These are phyloP conservation scores for Silurus asotus DNA, from an alignment of 2,113 vertebrate genomes.

Conservation along the genomic window DNA sequence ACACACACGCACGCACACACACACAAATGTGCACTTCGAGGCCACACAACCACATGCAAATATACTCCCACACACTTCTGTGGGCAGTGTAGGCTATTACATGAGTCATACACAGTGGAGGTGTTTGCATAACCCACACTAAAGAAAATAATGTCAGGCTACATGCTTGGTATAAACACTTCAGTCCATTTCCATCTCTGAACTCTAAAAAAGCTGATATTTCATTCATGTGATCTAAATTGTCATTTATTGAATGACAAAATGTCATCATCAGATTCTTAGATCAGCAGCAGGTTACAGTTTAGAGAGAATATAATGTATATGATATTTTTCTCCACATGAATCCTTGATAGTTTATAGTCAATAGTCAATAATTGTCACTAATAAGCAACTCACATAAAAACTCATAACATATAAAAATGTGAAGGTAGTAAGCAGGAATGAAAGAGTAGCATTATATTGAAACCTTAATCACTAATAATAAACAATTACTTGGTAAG, in stretches of 20 bases:
- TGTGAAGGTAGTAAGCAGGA: not conserved
- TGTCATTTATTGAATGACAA: not conserved
- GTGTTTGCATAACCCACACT: slow-evolving; percentile 19
- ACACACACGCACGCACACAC: not conserved
- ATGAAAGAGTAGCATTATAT: not conserved
- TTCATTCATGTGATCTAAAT: not conserved
- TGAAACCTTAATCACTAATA: not conserved
- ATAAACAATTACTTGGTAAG: not conserved
- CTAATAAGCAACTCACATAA: not conserved
- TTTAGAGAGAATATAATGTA: not conserved
- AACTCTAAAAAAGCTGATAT: not conserved
- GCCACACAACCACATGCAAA: slow-evolving; percentile 1
- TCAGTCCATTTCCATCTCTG: not conserved
- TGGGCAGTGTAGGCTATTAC: slow-evolving; percentile 12
- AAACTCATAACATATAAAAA: not conserved
- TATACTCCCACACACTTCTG: slow-evolving; percentile 10
- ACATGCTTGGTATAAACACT: not conserved
- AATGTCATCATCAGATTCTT: not conserved
- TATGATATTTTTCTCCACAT: not conserved
- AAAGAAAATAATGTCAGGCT: slow-evolving; percentile 1
- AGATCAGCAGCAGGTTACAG: not conserved
- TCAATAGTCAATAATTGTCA: no score
- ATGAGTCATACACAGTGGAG: slow-evolving; percentile 25
- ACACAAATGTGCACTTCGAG: not conserved
- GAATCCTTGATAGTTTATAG: not conserved